Base-by-base conservation (phyloP, 2,888 invertebrate genomes). In the Acrobasis consociella region DNA sequence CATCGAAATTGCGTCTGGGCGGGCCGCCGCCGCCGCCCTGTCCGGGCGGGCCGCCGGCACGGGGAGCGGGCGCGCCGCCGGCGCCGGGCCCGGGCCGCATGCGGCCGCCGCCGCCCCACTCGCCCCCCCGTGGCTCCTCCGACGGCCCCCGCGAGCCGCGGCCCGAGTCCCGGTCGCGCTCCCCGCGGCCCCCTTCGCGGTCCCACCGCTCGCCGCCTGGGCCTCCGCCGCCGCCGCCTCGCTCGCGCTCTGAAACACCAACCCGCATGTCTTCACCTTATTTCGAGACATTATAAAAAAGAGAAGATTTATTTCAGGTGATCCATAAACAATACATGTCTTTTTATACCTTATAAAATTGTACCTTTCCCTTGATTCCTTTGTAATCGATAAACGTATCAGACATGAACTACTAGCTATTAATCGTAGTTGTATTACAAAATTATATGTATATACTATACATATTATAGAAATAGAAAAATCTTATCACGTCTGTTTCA, bases 121-220 rank as follows among this genome's bases (percentile, higher is more conserved):
- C 86, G 64, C 86, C 81, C 53, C 73, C 82, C 71, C 85, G 85
- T 62, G 86, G 81, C 76, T 87, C 87, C 81, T 86, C 86, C 0
- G 81, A 78, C 46, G 92, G 86, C 39, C 93, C 93, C 64, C 93
- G 86, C 39, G 85, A 83, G n/a, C 79, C 73, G 55, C 79, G 82
- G 64, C 74, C 62, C 64, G 68, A 72, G 70, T 69, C 76, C 52
- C 83, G 86, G 62, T 87, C 82, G 39, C 74, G 58, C 70, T 65
- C 51, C 73, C 64, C 59, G 71, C 77, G 68, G 5, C 77, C 72
- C 46, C 78, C 80, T 56, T 83, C 77, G 62, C 82, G 86, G 67
- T 85, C 89, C 70, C 86, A 89, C 69, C 93, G 86, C 70, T 91
- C 90, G 53, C 81, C 83, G 53, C 86, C 86, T 58, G 80, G 87